Evolutionary conservation across 2,113 vertebrate genomes (phyloP).

Genomic region (Halichoeres trimaculatus): DNA sequence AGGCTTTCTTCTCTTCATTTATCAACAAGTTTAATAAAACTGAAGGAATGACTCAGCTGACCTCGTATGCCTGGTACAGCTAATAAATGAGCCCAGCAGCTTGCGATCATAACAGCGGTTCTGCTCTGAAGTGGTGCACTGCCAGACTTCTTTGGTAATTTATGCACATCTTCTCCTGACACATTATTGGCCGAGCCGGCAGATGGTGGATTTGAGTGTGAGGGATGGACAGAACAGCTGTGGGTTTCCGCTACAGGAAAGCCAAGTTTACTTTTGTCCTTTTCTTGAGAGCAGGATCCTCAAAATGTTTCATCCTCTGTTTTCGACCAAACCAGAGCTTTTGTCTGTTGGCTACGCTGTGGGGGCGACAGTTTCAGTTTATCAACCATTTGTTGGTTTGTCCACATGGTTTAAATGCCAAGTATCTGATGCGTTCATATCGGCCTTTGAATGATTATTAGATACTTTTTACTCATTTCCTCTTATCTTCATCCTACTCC

Average conservation of each 20-base stretch:
- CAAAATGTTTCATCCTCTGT: conserved; percentile 16
- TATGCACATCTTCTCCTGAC: conserved; percentile 58
- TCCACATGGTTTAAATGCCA: not conserved
- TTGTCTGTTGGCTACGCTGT: not conserved
- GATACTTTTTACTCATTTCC: too few species aligned
- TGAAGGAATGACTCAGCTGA: conserved; percentile 40
- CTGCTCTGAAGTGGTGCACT: conserved; percentile 41
- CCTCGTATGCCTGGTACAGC: conserved; percentile 36
- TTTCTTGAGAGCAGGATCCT: conserved; percentile 24
- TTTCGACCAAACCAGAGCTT: not conserved
- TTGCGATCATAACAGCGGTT: conserved; percentile 46
- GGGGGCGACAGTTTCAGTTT: too few species aligned
- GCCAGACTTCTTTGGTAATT: conserved; percentile 52
- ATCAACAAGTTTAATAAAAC: conserved; percentile 43
- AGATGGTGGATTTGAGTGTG: conserved; percentile 48
- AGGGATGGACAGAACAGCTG: conserved; percentile 61
- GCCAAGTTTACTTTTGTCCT: conserved; percentile 55
- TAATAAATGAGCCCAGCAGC: conserved; percentile 50
- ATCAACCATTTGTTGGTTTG: not conserved
- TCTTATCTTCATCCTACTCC: too few species aligned
- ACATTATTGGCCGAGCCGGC: conserved; percentile 60
- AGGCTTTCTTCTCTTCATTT: conserved; percentile 26
- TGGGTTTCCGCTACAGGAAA: conserved; percentile 34
- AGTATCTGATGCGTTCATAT: not conserved
- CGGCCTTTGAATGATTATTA: too few species aligned